Conservation (phyloP, 2,113 vertebrate species). For the Forbesichthys agassizii region DNA sequence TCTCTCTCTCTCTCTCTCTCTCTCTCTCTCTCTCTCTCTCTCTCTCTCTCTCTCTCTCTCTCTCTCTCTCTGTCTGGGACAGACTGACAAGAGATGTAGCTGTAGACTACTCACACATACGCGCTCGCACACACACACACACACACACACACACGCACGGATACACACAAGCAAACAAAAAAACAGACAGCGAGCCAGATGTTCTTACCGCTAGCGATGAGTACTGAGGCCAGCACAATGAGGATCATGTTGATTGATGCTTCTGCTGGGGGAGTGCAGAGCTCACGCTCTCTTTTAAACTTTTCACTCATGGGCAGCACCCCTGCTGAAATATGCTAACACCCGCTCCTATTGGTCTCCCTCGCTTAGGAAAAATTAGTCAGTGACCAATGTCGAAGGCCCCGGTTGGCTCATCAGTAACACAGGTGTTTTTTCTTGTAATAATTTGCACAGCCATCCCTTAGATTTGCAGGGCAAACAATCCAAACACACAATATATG, state of each 20-base stretch:
- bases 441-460: conserved; percentile 68
- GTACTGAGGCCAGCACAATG: conserved; percentile 74
- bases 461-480: neutral
- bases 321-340: conserved; percentile 17
- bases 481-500: neutral
- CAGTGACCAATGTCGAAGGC: conserved; percentile 41
- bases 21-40: too few relatives aligned
- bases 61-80: too few relatives aligned
- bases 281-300: conserved; percentile 63
- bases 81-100: too few relatives aligned
- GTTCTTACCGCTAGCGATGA: conserved; percentile 79
- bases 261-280: conserved; percentile 55
- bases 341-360: conserved; percentile 49
- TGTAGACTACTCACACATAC: conserved; percentile 1
- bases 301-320: conserved; percentile 41
- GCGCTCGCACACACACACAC: conserved; percentile 39
- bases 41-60: too few relatives aligned
- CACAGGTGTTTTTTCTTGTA: conserved; percentile 60
- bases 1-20: too few relatives aligned
- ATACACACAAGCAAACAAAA: neutral
- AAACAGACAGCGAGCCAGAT: conserved; percentile 47
- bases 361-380: conserved; percentile 16
- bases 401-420: neutral
- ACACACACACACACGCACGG: conserved; percentile 12
- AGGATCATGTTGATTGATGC: conserved; percentile 76